These are phyloP conservation scores for Puma concolor DNA, from an alignment of 2,113 vertebrate species.

Conservation along the genomic window DNA sequence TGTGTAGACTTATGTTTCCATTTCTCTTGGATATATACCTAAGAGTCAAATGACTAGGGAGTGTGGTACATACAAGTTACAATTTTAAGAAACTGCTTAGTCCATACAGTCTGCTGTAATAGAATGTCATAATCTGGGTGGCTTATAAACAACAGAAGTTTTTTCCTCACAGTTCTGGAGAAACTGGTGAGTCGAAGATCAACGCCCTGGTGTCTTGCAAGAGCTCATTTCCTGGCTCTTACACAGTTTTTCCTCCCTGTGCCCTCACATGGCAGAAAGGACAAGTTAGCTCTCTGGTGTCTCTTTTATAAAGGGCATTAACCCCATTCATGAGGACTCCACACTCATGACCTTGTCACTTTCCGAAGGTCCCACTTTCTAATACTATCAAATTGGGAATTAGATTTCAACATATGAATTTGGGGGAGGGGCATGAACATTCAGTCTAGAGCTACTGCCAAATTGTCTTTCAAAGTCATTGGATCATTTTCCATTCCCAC, in stretches of 20 bases:
- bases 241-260: background rate
- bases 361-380: background rate
- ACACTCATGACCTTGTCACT: background rate
- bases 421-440: too few species aligned
- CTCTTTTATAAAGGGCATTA: background rate
- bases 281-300: background rate
- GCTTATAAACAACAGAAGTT: background rate
- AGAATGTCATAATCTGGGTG: background rate
- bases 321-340: background rate
- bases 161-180: background rate
- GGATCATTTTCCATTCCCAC: background rate
- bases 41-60: background rate
- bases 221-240: background rate
- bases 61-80: background rate
- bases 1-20: background rate
- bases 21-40: background rate
- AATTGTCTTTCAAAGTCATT: background rate
- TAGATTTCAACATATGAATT: background rate
- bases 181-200: background rate
- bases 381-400: background rate
- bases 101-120: background rate
- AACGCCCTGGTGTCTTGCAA: background rate
- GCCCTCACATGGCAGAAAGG: background rate
- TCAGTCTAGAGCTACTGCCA: background rate
- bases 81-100: background rate